These are phyloP conservation scores for Saccopteryx bilineata DNA, from an alignment of 2,113 vertebrate species.

Conservation along the genomic window DNA sequence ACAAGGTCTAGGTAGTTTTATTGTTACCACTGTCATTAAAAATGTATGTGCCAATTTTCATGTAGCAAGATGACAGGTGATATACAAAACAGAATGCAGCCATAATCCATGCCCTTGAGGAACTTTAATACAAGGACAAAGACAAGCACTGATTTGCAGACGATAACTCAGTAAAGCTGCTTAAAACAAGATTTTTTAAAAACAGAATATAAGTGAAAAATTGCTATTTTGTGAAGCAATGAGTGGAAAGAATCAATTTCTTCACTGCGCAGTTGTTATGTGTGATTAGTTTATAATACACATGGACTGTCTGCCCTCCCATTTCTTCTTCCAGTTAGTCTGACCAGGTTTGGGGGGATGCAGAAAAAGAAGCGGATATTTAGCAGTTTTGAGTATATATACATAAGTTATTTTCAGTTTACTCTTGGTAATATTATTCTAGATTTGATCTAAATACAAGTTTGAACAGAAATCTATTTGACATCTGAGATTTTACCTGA, in stretches of 20 bases:
- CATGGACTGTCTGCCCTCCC: neutral
- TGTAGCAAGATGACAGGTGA: conserved; percentile 24
- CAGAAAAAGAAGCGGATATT: neutral
- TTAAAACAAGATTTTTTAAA: neutral
- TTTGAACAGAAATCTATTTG: neutral
- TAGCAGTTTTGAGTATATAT: neutral
- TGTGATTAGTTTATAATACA: neutral
- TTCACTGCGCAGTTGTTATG: neutral
- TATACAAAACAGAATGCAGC: conserved; percentile 1
- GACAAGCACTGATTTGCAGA: neutral
- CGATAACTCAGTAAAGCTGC: neutral
- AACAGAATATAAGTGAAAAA: neutral
- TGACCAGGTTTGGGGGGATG: rapidly evolving
- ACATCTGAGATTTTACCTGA: neutral
- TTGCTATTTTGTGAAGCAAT: neutral
- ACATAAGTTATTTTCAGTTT: neutral
- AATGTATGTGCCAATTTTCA: conserved; percentile 50
- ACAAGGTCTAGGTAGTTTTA: neutral
- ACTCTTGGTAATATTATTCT: neutral
- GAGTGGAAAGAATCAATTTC: neutral
- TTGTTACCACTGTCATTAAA: conserved; percentile 61
- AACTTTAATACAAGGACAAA: neutral
- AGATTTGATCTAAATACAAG: neutral
- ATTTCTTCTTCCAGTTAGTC: neutral
- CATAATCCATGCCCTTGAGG: conserved; percentile 15